These are phyloP conservation scores for Lerista edwardsae DNA, from an alignment of 2,797 vertebrate genomes.

Conservation along the genomic window DNA sequence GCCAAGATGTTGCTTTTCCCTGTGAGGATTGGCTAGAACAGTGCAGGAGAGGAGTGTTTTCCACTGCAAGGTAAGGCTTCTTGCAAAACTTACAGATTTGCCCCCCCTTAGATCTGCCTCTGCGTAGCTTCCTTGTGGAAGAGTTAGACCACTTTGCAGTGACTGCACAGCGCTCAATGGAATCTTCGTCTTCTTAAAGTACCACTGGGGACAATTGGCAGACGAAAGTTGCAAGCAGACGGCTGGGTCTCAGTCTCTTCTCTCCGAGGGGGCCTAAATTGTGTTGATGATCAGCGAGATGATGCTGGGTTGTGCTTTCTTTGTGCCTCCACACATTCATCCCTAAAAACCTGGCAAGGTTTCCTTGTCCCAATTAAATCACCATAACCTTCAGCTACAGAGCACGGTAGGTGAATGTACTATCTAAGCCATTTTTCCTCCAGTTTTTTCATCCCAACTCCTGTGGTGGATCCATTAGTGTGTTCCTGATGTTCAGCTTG, in stretches of 20 bases:
- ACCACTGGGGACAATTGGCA: no score
- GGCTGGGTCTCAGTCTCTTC: background rate
- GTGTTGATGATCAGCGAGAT: background rate
- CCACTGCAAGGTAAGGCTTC: no score
- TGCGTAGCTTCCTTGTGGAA: no score
- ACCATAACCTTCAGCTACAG: background rate
- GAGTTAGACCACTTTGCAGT: no score
- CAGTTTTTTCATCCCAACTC: slow-evolving; percentile 5
- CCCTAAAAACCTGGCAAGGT: background rate
- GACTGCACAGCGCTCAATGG: no score
- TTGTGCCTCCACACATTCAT: background rate
- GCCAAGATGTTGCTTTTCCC: no score
- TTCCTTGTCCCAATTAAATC: slow-evolving; percentile 8
- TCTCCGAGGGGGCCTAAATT: background rate
- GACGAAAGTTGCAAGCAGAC: background rate
- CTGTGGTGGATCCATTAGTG: slow-evolving; percentile 2
- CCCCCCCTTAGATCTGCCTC: no score
- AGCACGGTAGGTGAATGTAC: background rate
- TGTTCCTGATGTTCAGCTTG: slow-evolving; percentile 26
- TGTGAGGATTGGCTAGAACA: no score
- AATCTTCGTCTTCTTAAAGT: no score
- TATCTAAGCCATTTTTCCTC: background rate
- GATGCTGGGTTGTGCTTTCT: background rate
- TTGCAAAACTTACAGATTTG: no score
- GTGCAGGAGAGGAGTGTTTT: no score